phyloP scores from a whole-genome alignment of 2,888 invertebrate species.

The Troglohyphantes excavatus region DNA sequence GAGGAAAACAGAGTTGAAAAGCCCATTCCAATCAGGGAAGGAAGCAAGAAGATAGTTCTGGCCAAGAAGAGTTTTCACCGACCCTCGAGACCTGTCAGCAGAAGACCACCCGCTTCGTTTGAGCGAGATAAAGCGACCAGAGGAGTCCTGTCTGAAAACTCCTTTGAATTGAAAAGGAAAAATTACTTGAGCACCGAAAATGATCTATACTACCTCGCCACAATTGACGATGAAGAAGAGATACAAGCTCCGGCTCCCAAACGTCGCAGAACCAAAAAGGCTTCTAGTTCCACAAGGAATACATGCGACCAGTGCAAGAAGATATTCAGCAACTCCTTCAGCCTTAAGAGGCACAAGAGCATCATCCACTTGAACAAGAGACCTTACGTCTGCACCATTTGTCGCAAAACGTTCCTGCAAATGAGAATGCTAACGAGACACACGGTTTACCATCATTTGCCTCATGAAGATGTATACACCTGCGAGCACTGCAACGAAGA shows the following conservation, averaged over 20 bases:
- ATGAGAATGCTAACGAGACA: conserved; percentile 1
- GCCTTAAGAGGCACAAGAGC: background rate
- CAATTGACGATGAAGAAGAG: background rate
- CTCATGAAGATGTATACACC: background rate
- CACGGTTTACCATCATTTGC: background rate
- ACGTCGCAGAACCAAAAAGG: background rate
- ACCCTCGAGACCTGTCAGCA: background rate
- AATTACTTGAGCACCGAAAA: background rate
- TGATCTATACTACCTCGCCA: background rate
- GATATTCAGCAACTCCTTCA: background rate
- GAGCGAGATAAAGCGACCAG: background rate
- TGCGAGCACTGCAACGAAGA: background rate
- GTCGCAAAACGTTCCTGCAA: background rate
- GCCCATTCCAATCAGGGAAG: background rate
- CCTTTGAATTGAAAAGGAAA: background rate
- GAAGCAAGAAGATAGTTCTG: background rate
- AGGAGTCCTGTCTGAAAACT: background rate
- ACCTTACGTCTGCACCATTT: background rate
- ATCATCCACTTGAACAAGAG: conserved; percentile 13
- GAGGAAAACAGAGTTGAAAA: background rate
- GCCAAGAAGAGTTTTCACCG: background rate
- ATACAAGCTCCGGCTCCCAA: background rate
- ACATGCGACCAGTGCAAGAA: background rate
- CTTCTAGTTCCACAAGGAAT: background rate
- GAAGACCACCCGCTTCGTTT: background rate